phyloP scores from a whole-genome alignment of 2,888 invertebrate species.

The Anorthoa munda region DNA sequence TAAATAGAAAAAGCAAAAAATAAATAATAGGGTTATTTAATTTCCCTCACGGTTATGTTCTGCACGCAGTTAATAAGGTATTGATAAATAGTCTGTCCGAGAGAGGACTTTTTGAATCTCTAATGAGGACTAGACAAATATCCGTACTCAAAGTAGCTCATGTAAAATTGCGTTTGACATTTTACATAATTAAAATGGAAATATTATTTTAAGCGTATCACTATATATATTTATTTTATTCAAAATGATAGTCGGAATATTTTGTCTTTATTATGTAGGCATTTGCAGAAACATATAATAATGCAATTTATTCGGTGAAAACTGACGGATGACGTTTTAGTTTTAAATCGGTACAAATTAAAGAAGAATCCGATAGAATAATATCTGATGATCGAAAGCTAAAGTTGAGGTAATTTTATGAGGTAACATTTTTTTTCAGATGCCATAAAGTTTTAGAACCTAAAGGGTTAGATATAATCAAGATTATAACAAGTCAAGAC shows the following conservation, averaged over 20 bases:
- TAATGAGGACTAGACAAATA: constrained; percentile 20
- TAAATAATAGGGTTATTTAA: background rate
- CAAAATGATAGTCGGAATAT: background rate
- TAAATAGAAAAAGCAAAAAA: no score
- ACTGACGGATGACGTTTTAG: no score
- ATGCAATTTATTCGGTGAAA: no score
- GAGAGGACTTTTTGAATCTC: constrained; percentile 2
- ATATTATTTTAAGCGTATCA: background rate
- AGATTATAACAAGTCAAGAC: background rate
- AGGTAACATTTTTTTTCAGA: background rate
- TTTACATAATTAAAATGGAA: constrained; percentile 16
- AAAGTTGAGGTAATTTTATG: no score
- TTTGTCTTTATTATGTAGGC: no score
- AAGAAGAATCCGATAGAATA: no score
- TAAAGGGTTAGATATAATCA: background rate
- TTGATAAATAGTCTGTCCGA: constrained; percentile 17
- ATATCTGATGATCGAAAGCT: no score
- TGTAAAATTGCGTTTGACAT: constrained; percentile 14
- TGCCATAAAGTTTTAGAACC: background rate
- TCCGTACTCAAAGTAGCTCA: constrained; percentile 21
- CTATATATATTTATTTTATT: background rate
- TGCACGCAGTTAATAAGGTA: constrained; percentile 14
- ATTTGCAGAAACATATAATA: no score
- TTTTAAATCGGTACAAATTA: no score
- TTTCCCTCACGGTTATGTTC: background rate